These are phyloP conservation scores for Dolichomitus sp. DNA, from an alignment of 2,888 invertebrate genomes.

Conservation along the genomic window DNA sequence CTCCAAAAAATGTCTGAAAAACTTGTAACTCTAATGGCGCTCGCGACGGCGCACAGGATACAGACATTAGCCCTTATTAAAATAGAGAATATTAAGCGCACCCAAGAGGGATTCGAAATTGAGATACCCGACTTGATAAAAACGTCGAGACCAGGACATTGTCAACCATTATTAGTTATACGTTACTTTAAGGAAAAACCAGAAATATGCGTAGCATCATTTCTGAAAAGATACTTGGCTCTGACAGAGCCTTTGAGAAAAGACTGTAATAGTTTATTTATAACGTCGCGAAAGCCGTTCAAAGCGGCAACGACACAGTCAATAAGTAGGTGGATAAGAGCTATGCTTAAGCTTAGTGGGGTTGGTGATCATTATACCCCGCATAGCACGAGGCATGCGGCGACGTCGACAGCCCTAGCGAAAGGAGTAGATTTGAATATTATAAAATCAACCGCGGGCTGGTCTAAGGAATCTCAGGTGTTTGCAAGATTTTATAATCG, in stretches of 20 bases:
- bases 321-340: slow-evolving; percentile 49
- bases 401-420: background rate
- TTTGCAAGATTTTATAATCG: background rate
- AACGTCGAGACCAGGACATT: slow-evolving; percentile 44
- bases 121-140: slow-evolving; percentile 51
- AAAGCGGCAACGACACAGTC: slow-evolving; percentile 52
- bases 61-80: slow-evolving; percentile 57
- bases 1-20: slow-evolving; percentile 53
- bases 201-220: slow-evolving; percentile 44
- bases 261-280: slow-evolving; percentile 42
- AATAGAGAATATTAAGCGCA: slow-evolving; percentile 27
- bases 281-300: slow-evolving; percentile 50
- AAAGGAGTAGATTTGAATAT: slow-evolving; percentile 48
- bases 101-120: slow-evolving; percentile 49
- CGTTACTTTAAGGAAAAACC: slow-evolving; percentile 47
- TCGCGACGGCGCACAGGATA: slow-evolving; percentile 51
- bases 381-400: too few species aligned
- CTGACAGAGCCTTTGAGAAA: slow-evolving; percentile 38
- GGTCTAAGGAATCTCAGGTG: slow-evolving; percentile 29
- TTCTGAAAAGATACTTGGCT: slow-evolving; percentile 39
- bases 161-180: slow-evolving; percentile 39
- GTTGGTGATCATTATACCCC: too few species aligned
- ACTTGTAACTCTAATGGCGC: slow-evolving; percentile 50
- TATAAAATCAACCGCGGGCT: slow-evolving; percentile 55
- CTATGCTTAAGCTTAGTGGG: background rate